A percentile compares a stretch with the other conserved stretches of the same genome.
Conservation (phyloP, 2,797 vertebrate species). For the Premnoplex brunnescens region DNA sequence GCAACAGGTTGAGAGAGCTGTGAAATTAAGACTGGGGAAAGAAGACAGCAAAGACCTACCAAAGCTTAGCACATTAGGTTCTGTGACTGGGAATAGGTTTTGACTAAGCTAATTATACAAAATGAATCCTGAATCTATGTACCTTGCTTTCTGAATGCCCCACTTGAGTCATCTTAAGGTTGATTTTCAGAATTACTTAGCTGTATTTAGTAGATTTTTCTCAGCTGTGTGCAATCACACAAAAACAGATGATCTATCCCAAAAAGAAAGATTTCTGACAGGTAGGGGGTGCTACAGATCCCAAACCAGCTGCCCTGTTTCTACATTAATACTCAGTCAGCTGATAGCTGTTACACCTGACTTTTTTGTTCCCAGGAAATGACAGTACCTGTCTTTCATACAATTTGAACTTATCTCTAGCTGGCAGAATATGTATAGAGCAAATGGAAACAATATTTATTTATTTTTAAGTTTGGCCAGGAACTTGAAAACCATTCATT, state of each 20-base stretch:
- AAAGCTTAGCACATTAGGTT: neutral
- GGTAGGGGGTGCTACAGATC: neutral
- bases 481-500: neutral
- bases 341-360: neutral
- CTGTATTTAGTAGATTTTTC: neutral
- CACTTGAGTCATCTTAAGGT: neutral
- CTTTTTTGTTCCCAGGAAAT: neutral
- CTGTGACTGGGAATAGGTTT: neutral
- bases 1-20: neutral
- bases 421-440: neutral
- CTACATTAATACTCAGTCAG: neutral
- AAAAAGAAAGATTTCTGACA: neutral
- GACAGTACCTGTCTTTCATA: neutral
- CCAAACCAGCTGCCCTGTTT: neutral
- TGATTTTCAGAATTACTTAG: neutral
- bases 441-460: neutral
- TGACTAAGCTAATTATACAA: neutral
- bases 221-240: neutral
- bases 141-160: neutral
- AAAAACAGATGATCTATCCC: neutral
- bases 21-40: neutral
- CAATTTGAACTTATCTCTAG: neutral
- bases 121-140: neutral
- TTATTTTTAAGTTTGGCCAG: neutral
- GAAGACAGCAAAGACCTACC: neutral